These are phyloP conservation scores for Enteromius radiatus DNA, from an alignment of 2,797 vertebrate genomes.

Conservation along the genomic window DNA sequence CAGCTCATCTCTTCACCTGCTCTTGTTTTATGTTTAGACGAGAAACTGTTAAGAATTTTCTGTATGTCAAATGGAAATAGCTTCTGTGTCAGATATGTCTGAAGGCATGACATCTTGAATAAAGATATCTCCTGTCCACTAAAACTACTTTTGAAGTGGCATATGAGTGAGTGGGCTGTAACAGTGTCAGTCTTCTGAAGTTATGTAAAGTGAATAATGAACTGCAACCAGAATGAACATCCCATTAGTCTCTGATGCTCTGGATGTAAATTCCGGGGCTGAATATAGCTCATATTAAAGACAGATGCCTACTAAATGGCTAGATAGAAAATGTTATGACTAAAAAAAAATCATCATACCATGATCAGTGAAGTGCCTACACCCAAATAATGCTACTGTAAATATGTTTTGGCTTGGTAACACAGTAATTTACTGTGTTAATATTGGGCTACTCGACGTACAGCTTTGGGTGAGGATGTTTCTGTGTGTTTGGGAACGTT, in stretches of 20 bases:
- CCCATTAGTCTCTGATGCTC: not conserved
- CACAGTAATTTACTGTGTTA: not conserved
- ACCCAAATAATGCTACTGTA: not conserved
- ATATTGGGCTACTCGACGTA: not conserved
- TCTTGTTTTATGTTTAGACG: not conserved
- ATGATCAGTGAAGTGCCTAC: not conserved
- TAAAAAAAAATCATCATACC: not conserved
- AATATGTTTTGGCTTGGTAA: not conserved
- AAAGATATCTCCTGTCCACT: constrained; percentile 60
- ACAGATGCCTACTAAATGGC: not conserved
- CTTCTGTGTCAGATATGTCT: constrained; percentile 52
- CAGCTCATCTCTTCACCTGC: constrained; percentile 5
- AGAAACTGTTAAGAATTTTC: constrained; percentile 44
- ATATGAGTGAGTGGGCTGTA: constrained; percentile 17
- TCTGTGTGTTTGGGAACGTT: constrained; percentile 26
- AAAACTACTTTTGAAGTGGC: not conserved
- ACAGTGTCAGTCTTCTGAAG: constrained; percentile 7
- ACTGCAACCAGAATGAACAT: not conserved
- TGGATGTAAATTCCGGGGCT: not conserved
- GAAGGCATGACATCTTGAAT: constrained; percentile 65
- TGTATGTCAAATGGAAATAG: constrained; percentile 11
- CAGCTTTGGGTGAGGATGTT: not conserved
- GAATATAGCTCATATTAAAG: not conserved
- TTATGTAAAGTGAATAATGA: not conserved
- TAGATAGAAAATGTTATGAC: not conserved